These are phyloP conservation scores for Venusia cambrica DNA, from an alignment of 2,888 invertebrate genomes.

Conservation along the genomic window DNA sequence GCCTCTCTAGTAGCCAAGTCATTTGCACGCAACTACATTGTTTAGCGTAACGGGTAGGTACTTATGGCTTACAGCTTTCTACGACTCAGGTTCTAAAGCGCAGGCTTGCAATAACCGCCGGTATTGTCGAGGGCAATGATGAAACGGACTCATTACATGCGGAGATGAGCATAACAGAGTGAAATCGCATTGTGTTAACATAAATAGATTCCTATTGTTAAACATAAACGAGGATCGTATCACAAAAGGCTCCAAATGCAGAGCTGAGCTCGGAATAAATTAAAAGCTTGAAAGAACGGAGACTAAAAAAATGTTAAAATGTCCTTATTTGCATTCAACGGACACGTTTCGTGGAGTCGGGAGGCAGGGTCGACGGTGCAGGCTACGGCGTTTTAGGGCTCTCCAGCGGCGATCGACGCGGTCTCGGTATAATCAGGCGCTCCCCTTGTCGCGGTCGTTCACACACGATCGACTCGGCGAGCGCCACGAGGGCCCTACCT, in stretches of 20 bases:
- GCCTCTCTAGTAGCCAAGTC: constrained; percentile 9
- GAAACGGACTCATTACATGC: constrained; percentile 40
- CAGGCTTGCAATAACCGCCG: constrained; percentile 30
- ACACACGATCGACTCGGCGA: constrained; percentile 72
- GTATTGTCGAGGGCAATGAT: constrained; percentile 35
- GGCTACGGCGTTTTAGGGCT: constrained; percentile 58
- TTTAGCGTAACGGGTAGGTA: constrained; percentile 20
- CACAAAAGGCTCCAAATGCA: constrained; percentile 24
- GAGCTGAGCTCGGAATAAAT: constrained; percentile 39
- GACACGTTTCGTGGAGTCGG: constrained; percentile 42
- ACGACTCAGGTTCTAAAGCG: constrained; percentile 26
- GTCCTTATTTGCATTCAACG: constrained; percentile 65
- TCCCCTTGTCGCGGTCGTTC: constrained; percentile 76
- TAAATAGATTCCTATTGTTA: constrained; percentile 22
- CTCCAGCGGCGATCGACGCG: constrained; percentile 66
- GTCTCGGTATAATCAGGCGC: constrained; percentile 72
- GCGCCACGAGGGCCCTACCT: constrained; percentile 65
- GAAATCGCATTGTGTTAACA: constrained; percentile 31
- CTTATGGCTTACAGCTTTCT: constrained; percentile 24
- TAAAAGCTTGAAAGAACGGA: constrained; percentile 36
- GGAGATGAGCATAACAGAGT: constrained; percentile 35
- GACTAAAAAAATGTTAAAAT: constrained; percentile 49
- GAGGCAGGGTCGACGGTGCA: constrained; percentile 38
- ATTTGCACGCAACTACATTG: constrained; percentile 19
- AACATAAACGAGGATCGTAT: constrained; percentile 23